A percentile compares a stretch with the other conserved stretches of the same genome.
phyloP scores from a whole-genome alignment of 2,797 vertebrate species.

The Falco rusticolus region DNA sequence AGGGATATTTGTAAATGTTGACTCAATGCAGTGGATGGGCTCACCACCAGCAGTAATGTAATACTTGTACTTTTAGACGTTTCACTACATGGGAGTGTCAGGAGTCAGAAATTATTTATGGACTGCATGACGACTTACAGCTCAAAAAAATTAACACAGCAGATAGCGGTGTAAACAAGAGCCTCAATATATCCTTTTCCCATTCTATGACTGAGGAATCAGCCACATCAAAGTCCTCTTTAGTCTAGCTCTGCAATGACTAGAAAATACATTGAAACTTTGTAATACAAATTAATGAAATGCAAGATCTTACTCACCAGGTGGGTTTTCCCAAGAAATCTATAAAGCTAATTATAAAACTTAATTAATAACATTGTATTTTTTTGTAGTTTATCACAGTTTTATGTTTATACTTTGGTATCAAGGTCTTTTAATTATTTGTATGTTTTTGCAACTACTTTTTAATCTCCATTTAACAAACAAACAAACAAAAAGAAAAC shows the following conservation, averaged over 20 bases:
- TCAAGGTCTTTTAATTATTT: neutral
- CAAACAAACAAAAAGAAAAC: neutral
- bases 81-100: neutral
- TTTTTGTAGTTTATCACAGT: neutral
- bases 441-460: neutral
- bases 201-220: neutral
- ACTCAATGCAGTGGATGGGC: neutral
- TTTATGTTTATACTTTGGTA: neutral
- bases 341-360: neutral
- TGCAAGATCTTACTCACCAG: neutral
- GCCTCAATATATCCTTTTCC: neutral
- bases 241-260: neutral
- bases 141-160: neutral
- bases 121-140: neutral
- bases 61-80: neutral
- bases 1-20: neutral
- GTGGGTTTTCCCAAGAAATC: neutral
- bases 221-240: neutral
- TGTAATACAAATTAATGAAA: neutral
- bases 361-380: neutral
- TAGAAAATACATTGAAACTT: neutral
- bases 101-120: neutral
- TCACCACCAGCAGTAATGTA: neutral
- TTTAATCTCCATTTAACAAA: neutral
- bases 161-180: neutral